phyloP scores from a whole-genome alignment of 2,888 invertebrate species.

The Plebejus argus region DNA sequence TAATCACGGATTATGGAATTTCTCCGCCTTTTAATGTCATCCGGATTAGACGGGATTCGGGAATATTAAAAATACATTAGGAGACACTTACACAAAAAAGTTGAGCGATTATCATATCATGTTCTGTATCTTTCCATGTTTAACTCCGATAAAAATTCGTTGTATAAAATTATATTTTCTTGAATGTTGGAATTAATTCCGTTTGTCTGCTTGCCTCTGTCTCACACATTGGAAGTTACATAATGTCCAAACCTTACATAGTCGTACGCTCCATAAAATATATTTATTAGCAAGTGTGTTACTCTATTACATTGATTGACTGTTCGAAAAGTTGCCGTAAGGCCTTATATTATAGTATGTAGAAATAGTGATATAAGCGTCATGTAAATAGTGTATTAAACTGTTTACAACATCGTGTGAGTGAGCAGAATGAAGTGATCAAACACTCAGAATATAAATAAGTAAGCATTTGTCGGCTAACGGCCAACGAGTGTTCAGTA shows the following conservation, averaged over 20 bases:
- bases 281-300: too few species aligned
- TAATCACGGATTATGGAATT: not conserved
- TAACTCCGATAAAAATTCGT: too few species aligned
- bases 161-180: too few species aligned
- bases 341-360: too few species aligned
- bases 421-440: slow-evolving; percentile 9
- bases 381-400: not conserved
- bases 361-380: not conserved
- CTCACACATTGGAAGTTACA: too few species aligned
- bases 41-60: not conserved
- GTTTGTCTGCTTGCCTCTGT: too few species aligned
- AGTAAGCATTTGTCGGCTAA: not conserved
- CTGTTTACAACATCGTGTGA: not conserved
- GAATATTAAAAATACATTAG: slow-evolving; percentile 13
- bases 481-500: not conserved
- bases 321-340: too few species aligned
- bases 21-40: not conserved
- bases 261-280: not conserved
- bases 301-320: too few species aligned
- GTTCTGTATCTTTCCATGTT: not conserved
- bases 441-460: not conserved
- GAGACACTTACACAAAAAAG: not conserved
- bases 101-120: not conserved
- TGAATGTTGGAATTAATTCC: too few species aligned
- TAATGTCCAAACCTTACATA: not conserved